Evolutionary conservation across 2,888 invertebrate species (phyloP).

Genomic region (Thecophora atra): DNA sequence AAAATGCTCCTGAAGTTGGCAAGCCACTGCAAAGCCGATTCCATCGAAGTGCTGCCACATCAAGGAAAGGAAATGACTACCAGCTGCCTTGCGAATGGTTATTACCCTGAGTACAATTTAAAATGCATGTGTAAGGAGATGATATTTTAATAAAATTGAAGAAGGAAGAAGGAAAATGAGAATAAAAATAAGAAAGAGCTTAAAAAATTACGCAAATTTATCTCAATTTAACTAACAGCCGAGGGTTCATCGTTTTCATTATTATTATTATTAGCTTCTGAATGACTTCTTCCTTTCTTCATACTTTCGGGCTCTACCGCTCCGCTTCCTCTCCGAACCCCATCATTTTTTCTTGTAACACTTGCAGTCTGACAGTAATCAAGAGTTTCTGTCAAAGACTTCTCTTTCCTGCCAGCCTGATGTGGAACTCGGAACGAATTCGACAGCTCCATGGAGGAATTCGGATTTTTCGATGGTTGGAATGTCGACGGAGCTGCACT

Average conservation of each 20-base stretch:
- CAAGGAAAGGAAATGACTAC: no score
- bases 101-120: no score
- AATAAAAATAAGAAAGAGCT: background rate
- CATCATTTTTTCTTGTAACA: background rate
- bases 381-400: slow-evolving; percentile 18
- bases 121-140: no score
- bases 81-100: no score
- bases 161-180: background rate
- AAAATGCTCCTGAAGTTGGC: no score
- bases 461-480: slow-evolving; percentile 34
- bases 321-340: background rate
- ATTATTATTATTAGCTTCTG: slow-evolving; percentile 4
- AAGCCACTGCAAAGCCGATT: no score
- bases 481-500: slow-evolving; percentile 36
- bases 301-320: background rate
- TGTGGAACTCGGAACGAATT: slow-evolving; percentile 26
- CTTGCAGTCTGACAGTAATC: slow-evolving; percentile 56
- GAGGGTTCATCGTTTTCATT: slow-evolving; percentile 5
- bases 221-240: background rate
- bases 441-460: slow-evolving; percentile 35
- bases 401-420: slow-evolving; percentile 3
- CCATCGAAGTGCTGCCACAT: no score
- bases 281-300: background rate
- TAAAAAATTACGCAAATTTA: background rate
- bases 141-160: no score